Evolutionary conservation across 2,888 invertebrate genomes (phyloP), one percentile per base, ranked within the genome.

Genomic region (Xanthorhoe designata): DNA sequence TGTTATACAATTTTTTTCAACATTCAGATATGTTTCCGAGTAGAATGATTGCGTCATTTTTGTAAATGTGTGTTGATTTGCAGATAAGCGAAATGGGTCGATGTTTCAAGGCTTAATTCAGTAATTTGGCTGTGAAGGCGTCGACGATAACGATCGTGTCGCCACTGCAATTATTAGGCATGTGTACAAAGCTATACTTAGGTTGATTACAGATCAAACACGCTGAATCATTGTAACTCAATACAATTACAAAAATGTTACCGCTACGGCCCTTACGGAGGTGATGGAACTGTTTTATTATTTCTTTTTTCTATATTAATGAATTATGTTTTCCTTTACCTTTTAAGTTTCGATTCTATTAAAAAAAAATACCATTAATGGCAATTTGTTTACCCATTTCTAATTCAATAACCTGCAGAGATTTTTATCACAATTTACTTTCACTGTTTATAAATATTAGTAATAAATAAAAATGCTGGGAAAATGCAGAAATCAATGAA

Each of bases 161-260:
- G 80, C 81, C 76, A 70, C 78, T 86, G 83, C 88, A 90, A 90
- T 91, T 89, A 91, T 82, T 80, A 80, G 79, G 77, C 78, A 79
- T 73, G 77, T 84, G 77, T 83, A 84, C 82, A 81, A 85, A 86
- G 80, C 79, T 82, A 80, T 82, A 85, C 78, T 89, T 86, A 79
- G 76, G 74, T 61, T 83, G 89, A 91, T 89, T 86, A 86, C 85
- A 80, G 75, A 82, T 85, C 83, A 85, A 87, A 88, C 85, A 86
- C 75, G 75, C 75, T 59, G 61, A 68, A 53, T 71, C 69, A 71
- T 68, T 61, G 65, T 67, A 68, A 66, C 51, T 52, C 42, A 51
- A 62, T 51, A 58, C 32, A 59, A 51, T 56, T 51, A 58, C 45
- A 54, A 9, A 54, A 58, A 53, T 61, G 55, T 56, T 56, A 49